phyloP scores from a whole-genome alignment of 2,888 invertebrate species.

The Drosophila yooni region DNA sequence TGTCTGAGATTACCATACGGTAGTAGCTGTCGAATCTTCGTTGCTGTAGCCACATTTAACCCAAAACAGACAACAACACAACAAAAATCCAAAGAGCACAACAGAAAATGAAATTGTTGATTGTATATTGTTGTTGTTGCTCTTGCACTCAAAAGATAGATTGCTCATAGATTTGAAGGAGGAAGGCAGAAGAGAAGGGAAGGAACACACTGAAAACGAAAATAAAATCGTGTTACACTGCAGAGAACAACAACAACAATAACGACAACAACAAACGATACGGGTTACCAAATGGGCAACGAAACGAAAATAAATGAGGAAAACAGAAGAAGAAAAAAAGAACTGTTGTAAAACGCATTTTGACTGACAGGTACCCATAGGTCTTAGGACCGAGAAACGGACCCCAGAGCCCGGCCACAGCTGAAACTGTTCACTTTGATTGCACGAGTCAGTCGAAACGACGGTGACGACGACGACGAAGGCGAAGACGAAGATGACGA shows the following conservation, averaged over 20 bases:
- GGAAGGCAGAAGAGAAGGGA: constrained; percentile 10
- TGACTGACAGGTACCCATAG: constrained; percentile 81
- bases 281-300: constrained; percentile 76
- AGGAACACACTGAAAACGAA: constrained; percentile 44
- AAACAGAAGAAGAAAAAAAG: constrained; percentile 30
- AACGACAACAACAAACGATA: constrained; percentile 47
- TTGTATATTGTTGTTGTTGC: constrained; percentile 57
- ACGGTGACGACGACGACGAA: constrained; percentile 24
- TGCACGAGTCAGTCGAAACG: constrained; percentile 69
- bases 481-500: constrained; percentile 21
- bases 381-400: constrained; percentile 55
- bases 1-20: constrained; percentile 69
- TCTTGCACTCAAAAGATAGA: constrained; percentile 73
- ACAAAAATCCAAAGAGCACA: constrained; percentile 10
- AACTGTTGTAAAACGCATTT: constrained; percentile 80
- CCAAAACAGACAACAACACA: constrained; percentile 33
- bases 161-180: constrained; percentile 64
- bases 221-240: constrained; percentile 69
- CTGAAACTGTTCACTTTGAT: constrained; percentile 74
- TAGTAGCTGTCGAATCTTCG: constrained; percentile 62
- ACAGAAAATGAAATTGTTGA: constrained; percentile 65
- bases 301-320: constrained; percentile 39
- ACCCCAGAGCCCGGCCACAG: constrained; percentile 48
- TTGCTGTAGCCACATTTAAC: constrained; percentile 41
- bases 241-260: constrained; percentile 34